phyloP scores from a whole-genome alignment of 2,797 vertebrate species.

The Falco biarmicus region DNA sequence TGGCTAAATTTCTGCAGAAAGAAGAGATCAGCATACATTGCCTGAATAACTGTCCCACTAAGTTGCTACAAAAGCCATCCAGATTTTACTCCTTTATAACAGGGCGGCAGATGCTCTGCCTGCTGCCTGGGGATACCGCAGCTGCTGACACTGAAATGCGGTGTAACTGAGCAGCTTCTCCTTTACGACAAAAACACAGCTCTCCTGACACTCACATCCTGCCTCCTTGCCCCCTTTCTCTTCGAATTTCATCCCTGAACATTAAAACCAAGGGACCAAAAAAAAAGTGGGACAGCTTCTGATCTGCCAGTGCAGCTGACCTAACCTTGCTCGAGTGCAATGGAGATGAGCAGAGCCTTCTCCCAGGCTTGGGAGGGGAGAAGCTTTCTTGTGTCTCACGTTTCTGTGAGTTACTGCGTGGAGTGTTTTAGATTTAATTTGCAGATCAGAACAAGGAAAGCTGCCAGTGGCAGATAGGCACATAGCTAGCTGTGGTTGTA shows the following conservation, averaged over 20 bases:
- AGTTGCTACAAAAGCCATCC: not conserved
- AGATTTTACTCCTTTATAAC: not conserved
- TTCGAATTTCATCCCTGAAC: not conserved
- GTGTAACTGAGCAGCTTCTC: not conserved
- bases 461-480: not conserved
- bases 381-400: not conserved
- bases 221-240: not conserved
- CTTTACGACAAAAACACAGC: not conserved
- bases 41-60: not conserved
- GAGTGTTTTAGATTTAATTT: not conserved
- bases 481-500: not conserved
- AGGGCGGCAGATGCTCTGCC: not conserved
- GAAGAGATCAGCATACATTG: not conserved
- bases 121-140: not conserved
- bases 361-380: not conserved
- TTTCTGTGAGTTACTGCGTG: not conserved
- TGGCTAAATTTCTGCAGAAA: not conserved
- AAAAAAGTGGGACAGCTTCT: not conserved
- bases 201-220: not conserved
- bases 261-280: not conserved
- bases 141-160: not conserved
- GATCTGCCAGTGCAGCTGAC: not conserved
- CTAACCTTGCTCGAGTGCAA: not conserved
- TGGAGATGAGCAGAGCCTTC: not conserved
- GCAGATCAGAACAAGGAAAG: not conserved